Evolutionary conservation across 2,797 vertebrate genomes (phyloP), one percentile per base, ranked within the genome.

Genomic region (Gadopsis marmoratus): DNA sequence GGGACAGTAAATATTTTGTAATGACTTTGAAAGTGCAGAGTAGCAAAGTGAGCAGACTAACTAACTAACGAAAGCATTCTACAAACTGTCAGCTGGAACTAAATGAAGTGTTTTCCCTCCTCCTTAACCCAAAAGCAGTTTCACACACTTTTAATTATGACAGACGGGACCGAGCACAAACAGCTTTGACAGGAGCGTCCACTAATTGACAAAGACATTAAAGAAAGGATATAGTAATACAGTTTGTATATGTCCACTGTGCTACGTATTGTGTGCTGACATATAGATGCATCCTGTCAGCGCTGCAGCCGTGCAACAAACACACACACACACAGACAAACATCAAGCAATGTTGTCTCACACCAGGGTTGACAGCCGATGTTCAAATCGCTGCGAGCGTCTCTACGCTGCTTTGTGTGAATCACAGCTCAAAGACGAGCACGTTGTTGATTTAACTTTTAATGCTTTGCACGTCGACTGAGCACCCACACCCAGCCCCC

Each of bases 381-480:
- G 88, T 75, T 85, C 78, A 91, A 89, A 90, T 87, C 47, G 78
- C 89, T 86, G 89, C 74, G 37, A 92, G 90, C 78, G 16, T 75
- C 81, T 78, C 70, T 74, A 56, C 78, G 79, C 77, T 5, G 10
- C 62, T 85, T 91, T 91, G 59, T 86, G 86, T 56, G 80, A 88
- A 84, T 83, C 59, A 63, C 59, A 37, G 76, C 79, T 84, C 81
- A 76, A 77, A 85, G 78, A 85, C 47, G 66, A 88, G 84, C 83
- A 78, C 50, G 55, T 78, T 82, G 87, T 87, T 90, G 78, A 89
- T 89, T 92, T 88, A 89, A 91, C 88, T 95, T 94, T 91, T 89
- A 91, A 93, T 86, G 87, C 79, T 81, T 79, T 85, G 77, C 79
- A 74, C 85, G 39, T 63, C 48, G 54, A 82, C 50, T 65, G 50